phyloP scores from a whole-genome alignment of 2,888 invertebrate genomes.

The Rotaria magnacalcarata region DNA sequence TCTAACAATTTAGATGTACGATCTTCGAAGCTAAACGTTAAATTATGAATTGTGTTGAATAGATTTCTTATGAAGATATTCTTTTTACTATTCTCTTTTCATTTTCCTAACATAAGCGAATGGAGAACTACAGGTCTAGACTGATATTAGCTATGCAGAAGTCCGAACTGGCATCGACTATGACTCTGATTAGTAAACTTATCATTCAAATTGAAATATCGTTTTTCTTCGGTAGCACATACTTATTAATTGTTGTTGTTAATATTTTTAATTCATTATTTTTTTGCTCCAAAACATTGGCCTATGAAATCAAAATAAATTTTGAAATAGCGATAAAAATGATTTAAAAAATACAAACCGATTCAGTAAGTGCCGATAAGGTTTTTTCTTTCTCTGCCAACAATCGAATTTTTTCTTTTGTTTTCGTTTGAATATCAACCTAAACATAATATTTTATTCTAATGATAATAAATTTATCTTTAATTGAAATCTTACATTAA shows the following conservation, averaged over 20 bases:
- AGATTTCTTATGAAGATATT: neutral
- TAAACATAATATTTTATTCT: neutral
- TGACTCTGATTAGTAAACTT: no score
- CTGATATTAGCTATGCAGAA: no score
- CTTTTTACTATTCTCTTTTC: no score
- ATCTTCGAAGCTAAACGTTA: slow-evolving; percentile 2
- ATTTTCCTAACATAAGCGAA: no score
- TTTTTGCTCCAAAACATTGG: neutral
- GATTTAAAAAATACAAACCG: neutral
- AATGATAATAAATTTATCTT: neutral
- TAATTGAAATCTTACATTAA: neutral
- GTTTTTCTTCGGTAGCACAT: neutral
- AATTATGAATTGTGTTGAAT: neutral
- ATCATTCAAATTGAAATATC: no score
- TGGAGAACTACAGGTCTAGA: no score
- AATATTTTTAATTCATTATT: neutral
- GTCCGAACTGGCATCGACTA: no score
- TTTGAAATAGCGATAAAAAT: neutral
- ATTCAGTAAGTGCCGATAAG: neutral
- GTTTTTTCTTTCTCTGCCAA: neutral
- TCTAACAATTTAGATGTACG: neutral
- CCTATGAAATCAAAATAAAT: neutral
- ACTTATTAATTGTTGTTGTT: slow-evolving; percentile 17
- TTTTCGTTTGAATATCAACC: neutral
- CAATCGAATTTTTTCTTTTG: neutral